Evolutionary conservation across 2,113 vertebrate species (phyloP).

Genomic region (Craseonycteris thonglongyai): DNA sequence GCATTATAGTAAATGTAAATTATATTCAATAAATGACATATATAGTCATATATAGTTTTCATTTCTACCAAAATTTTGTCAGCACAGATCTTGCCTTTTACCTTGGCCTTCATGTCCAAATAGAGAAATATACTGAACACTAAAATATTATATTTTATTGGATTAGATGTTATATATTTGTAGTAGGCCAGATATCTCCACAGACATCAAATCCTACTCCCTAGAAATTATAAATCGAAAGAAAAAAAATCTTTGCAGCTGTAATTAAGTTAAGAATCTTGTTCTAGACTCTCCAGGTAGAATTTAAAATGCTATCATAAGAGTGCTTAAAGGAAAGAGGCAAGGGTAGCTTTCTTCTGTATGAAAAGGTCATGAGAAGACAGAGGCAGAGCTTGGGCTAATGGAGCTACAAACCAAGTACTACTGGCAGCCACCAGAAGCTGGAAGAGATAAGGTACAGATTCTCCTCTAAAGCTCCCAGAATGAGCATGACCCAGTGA

Average conservation of each 20-base stretch:
- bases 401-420: neutral
- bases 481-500: neutral
- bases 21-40: neutral
- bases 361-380: neutral
- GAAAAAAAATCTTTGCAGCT: neutral
- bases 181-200: neutral
- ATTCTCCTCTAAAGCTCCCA: neutral
- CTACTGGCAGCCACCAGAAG: too few relatives aligned
- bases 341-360: neutral
- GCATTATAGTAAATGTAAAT: neutral
- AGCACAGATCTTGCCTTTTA: neutral
- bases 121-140: neutral
- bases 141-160: neutral
- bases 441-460: too few relatives aligned
- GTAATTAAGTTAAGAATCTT: neutral
- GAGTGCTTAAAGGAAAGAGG: neutral
- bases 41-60: neutral
- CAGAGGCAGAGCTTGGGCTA: neutral
- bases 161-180: neutral
- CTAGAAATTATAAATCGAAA: neutral
- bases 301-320: neutral
- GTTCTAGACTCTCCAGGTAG: neutral
- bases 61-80: neutral
- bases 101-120: neutral
- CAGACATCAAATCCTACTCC: neutral